Evolutionary conservation across 2,888 invertebrate genomes (phyloP), one percentile per base, ranked within the genome.

Genomic region (Diadegma fenestrale): DNA sequence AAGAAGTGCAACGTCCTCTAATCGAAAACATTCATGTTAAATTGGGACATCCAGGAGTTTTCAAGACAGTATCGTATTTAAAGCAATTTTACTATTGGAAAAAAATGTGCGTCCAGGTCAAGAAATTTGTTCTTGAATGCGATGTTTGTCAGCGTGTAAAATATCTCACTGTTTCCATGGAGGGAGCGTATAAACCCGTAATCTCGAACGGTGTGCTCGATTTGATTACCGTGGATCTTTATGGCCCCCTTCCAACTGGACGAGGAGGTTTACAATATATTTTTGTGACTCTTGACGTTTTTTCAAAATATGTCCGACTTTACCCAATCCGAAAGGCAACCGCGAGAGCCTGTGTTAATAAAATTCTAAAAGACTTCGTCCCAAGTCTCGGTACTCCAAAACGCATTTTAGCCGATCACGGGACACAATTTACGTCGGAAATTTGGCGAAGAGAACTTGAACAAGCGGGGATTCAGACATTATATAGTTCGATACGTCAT

Each of bases 401-500:
- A 14, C 22, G 64, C 0, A 81, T 84, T 8, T 19, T 84, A 14
- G 37, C 82, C 0, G 82, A 85, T n/a, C 63, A 82, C 43, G 85
- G 85, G 0, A 69, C 85, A 0, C 82, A 85, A 66, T 85, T 82
- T 48, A 82, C 85, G 0, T 51, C 85, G 0, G 10, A 51, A 5
- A 2, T 26, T 0, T 78, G 79, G 82, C 58, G 26, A 75, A 63
- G 30, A 0, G 30, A 43, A 30, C n/a, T 17, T 82, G 0, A 41
- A 73, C 14, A 37, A 26, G 7, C 17, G 58, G 0, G 19, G 14
- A 12, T 76, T 85, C 8, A 72, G 77, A 22, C n/a, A 69, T 80
- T 1, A 2, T 33, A 1, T 86, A 61, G 69, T 85, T 85, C 85
- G 0, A 80, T 87, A 5, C 66, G 87, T 10, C 82, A 87, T 37